Evolutionary conservation across 1,140 invertebrate species (phyloP).

Genomic region (Drosophila aff.): DNA sequence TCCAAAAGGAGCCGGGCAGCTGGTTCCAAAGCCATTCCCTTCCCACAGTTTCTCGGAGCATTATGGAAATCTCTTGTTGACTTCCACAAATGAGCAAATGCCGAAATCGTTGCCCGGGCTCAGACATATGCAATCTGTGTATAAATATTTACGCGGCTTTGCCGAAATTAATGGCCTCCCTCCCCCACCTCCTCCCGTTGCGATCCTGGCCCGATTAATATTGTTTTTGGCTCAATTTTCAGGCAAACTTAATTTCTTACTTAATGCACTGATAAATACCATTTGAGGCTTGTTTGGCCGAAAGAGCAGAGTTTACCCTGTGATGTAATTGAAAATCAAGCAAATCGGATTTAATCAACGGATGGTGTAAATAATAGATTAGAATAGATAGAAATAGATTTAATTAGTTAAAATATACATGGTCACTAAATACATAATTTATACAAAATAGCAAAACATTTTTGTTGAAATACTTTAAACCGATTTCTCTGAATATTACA

Average conservation of each 20-base stretch:
- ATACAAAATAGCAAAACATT: background rate
- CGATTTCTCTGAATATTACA: constrained; percentile 21
- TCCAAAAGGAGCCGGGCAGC: constrained; percentile 32
- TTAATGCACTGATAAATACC: constrained; percentile 29
- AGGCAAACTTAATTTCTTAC: constrained; percentile 40
- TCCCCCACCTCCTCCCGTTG: background rate
- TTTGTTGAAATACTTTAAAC: constrained; percentile 8
- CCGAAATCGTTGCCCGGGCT: constrained; percentile 49
- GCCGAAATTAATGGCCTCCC: constrained; percentile 67
- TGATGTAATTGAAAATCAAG: background rate
- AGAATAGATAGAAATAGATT: background rate
- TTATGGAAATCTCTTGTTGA: constrained; percentile 80
- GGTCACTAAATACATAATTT: background rate
- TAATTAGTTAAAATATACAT: background rate
- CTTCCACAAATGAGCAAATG: constrained; percentile 80
- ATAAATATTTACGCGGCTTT: constrained; percentile 79
- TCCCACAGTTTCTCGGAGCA: constrained; percentile 17
- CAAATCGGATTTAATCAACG: constrained; percentile 1
- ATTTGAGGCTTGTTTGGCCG: background rate
- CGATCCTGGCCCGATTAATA: constrained; percentile 48
- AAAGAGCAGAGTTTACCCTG: background rate
- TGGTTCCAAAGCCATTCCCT: constrained; percentile 31
- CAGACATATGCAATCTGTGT: constrained; percentile 70
- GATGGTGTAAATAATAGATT: constrained; percentile 20
- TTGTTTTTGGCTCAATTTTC: constrained; percentile 33